Conservation (phyloP, 2,888 invertebrate genomes). For the Diarsia dahlii region DNA sequence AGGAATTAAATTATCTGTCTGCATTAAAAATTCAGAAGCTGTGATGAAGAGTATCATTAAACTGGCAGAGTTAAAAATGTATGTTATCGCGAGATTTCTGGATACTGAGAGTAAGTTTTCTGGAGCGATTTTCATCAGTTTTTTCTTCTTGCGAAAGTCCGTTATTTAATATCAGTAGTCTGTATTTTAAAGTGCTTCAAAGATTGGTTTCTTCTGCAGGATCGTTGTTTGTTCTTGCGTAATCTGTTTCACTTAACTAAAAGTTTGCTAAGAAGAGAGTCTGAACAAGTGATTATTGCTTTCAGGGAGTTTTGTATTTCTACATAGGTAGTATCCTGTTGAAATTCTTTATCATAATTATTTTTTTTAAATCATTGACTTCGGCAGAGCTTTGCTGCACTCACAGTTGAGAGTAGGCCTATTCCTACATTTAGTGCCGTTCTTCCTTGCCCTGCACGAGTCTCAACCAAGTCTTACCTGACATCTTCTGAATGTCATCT, state of each 20-base stretch:
- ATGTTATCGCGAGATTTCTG: conserved; percentile 58
- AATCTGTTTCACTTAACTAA: neutral
- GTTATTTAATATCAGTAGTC: conserved; percentile 22
- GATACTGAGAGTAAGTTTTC: conserved; percentile 17
- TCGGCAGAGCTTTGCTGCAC: no score
- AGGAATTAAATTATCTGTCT: conserved; percentile 72
- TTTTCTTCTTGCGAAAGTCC: conserved; percentile 42
- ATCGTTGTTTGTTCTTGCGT: neutral
- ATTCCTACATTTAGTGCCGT: neutral
- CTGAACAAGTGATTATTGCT: neutral
- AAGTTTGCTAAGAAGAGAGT: neutral
- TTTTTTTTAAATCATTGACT: neutral
- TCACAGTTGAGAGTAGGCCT: neutral
- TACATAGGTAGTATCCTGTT: neutral
- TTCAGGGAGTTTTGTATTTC: neutral
- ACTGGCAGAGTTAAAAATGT: conserved; percentile 58
- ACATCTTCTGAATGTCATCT: neutral
- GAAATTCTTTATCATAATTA: neutral
- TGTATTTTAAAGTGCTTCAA: conserved; percentile 19
- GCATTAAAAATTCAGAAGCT: conserved; percentile 61
- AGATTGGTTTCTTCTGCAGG: neutral
- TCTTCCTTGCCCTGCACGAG: neutral
- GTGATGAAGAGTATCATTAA: conserved; percentile 60
- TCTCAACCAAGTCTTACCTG: neutral
- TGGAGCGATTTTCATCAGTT: conserved; percentile 29